Evolutionary conservation across 2,113 vertebrate genomes (phyloP).

Genomic region (Plecturocebus donacophilus): DNA sequence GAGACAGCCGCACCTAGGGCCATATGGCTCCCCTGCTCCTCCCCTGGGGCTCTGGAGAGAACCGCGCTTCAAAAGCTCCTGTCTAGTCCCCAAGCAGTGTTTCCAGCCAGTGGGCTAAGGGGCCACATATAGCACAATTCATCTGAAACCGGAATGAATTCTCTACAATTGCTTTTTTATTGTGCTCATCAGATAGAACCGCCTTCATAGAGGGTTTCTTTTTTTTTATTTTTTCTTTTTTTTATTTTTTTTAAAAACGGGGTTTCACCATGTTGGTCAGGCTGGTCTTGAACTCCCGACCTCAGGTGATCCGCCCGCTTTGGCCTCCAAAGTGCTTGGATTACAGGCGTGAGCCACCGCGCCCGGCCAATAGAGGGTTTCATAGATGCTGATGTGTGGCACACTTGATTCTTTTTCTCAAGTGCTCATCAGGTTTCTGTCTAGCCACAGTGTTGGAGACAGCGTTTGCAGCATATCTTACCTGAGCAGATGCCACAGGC

Average conservation of each 20-base stretch:
- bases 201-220: background rate
- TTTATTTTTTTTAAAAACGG: too few species aligned
- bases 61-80: background rate
- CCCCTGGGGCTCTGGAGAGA: background rate
- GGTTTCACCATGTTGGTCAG: too few species aligned
- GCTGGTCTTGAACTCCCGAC: too few species aligned
- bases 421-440: background rate
- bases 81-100: background rate
- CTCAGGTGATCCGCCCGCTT: too few species aligned
- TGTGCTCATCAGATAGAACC: background rate
- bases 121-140: background rate
- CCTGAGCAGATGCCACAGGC: background rate
- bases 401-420: background rate
- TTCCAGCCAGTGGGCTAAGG: background rate
- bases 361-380: accelerated
- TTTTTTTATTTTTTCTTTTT: too few species aligned
- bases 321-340: too few species aligned
- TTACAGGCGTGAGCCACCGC: too few species aligned
- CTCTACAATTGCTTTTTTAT: background rate
- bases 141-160: background rate
- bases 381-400: background rate
- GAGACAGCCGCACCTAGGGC: background rate
- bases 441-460: background rate
- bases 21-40: background rate
- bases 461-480: background rate